These are phyloP conservation scores for Bombylius discolor DNA, from an alignment of 2,888 invertebrate species.

Conservation along the genomic window DNA sequence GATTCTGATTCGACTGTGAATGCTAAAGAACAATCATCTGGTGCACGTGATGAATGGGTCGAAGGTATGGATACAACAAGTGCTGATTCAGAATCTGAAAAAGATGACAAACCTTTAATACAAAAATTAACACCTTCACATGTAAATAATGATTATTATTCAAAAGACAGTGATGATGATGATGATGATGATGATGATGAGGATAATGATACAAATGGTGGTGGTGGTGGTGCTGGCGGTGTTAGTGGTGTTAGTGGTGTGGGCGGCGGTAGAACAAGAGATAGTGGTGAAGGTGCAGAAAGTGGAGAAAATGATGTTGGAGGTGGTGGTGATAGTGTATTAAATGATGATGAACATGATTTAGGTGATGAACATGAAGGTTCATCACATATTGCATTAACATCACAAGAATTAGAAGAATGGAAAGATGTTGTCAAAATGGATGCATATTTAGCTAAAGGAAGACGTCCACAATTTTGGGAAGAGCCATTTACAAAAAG, in stretches of 20 bases:
- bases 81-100: conserved; percentile 1
- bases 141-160: background rate
- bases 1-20: background rate
- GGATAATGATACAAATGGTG: background rate
- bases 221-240: background rate
- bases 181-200: background rate
- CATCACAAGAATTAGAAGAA: conserved; percentile 22
- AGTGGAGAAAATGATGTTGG: background rate
- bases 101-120: conserved; percentile 5
- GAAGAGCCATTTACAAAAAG: conserved; percentile 80
- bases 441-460: conserved; percentile 75
- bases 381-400: conserved; percentile 26
- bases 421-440: conserved; percentile 63
- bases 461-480: conserved; percentile 82
- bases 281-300: background rate
- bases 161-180: background rate
- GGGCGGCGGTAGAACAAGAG: background rate
- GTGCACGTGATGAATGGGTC: conserved; percentile 4
- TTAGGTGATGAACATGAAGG: background rate
- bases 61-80: background rate
- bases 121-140: background rate
- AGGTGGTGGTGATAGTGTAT: background rate
- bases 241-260: background rate
- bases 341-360: background rate
- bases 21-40: background rate